Conservation (phyloP, 2,113 vertebrate genomes). For the Indri indri region DNA sequence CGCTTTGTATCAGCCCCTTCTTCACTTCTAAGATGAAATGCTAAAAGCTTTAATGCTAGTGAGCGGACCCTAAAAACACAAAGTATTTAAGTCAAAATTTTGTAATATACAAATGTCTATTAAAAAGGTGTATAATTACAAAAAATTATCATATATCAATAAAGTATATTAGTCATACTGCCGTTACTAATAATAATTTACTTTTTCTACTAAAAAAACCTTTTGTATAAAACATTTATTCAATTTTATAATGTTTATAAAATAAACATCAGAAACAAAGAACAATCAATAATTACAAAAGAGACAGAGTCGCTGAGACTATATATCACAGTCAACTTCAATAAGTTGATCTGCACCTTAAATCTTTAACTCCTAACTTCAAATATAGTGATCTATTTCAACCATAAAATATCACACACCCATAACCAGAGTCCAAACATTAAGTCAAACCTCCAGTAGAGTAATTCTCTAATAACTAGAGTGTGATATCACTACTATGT, state of each 20-base stretch:
- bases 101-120: not conserved
- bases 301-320: not conserved
- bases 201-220: not conserved
- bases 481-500: not conserved
- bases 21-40: constrained; percentile 85
- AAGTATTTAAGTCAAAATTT: constrained; percentile 7
- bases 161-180: not conserved
- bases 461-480: not conserved
- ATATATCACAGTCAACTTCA: not conserved
- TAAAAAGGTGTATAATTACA: not conserved
- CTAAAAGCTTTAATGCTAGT: constrained; percentile 89
- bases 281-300: not conserved
- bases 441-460: not conserved
- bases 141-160: not conserved
- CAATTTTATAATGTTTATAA: not conserved
- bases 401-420: not conserved
- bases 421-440: not conserved
- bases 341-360: not conserved
- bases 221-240: not conserved
- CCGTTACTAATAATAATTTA: not conserved
- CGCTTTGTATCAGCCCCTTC: constrained; percentile 83
- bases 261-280: not conserved
- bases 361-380: not conserved
- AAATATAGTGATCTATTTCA: not conserved
- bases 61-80: constrained; percentile 88